phyloP scores from a whole-genome alignment of 2,113 vertebrate genomes.

The Cepphus grylle region DNA sequence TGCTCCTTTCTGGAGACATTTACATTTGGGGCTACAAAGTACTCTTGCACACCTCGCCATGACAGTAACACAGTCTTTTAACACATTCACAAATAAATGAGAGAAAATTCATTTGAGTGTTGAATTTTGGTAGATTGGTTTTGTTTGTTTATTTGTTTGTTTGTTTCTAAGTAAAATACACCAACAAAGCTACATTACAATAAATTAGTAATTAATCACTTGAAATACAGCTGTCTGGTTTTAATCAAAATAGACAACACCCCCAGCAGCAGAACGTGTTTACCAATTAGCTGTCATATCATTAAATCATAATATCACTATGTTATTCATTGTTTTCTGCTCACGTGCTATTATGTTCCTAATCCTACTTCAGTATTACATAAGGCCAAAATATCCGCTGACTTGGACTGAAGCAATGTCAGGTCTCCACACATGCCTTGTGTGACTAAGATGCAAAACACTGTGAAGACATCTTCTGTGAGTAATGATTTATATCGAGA shows the following conservation, averaged over 20 bases:
- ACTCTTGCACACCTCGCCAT: not conserved
- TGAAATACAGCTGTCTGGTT: not conserved
- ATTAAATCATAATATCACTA: not conserved
- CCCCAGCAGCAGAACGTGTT: not conserved
- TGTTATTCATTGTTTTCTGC: not conserved
- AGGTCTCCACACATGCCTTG: not conserved
- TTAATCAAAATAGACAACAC: not conserved
- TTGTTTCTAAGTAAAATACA: not conserved
- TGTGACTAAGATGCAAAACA: not conserved
- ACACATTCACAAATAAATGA: not conserved
- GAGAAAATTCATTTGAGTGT: not conserved
- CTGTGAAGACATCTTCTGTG: not conserved
- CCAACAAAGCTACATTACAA: not conserved
- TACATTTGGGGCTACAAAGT: not conserved
- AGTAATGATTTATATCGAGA: not conserved
- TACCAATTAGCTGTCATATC: not conserved
- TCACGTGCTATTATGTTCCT: not conserved
- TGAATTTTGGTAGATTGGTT: not conserved
- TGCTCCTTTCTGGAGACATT: not conserved
- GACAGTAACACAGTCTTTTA: not conserved
- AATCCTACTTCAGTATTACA: not conserved
- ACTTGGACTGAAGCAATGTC: not conserved
- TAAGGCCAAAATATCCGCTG: not conserved
- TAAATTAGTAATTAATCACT: not conserved
- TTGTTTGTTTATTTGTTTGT: not conserved